Evolutionary conservation across 2,113 vertebrate genomes (phyloP), one percentile per base, ranked within the genome.

Genomic region (Grantiella picta): DNA sequence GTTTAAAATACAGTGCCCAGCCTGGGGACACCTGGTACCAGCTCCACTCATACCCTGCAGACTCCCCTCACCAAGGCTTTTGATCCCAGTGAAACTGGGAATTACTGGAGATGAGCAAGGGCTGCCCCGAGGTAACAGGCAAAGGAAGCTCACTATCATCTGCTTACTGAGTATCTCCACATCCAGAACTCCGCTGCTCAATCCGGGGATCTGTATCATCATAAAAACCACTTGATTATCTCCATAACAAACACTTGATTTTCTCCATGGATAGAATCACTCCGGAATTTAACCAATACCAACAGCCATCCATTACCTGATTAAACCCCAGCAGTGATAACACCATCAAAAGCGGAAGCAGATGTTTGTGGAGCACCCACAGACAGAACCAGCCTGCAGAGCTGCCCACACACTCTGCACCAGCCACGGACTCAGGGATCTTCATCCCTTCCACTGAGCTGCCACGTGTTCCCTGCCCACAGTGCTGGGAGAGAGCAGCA

Each of bases 211-310:
- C 56, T 50, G 60, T 14, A 47, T n/a, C 69, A 54, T 12, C 60
- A 12, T 6, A 28, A 57, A 79, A 81, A 68, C 5, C 87, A 61
- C 79, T 53, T 76, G 40, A 59, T 69, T 61, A 61, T 76, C 79
- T 90, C 70, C 79, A 35, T 61, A 61, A 82, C 63, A 76, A 69
- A 90, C 79, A 82, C 63, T 75, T 78, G 10, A 59, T 89, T 78
- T 78, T 38, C 90, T 35, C 4, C 10, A 29, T 2, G 54, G 65
- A 53, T 36, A 53, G 73, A 93, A 91, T 56, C 73, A 29, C 72
- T 89, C 50, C 6, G 23, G 63, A 75, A 71, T 89, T 42, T 38
- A 70, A 71, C 73, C 94, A 83, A 18, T 28, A 33, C 72, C 84
- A 59, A 45, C 33, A 81, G 80, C 89, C 60, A 65, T 4, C 80